Percentiles rank a stretch among this genome's conserved stretches.
phyloP scores from a whole-genome alignment of 2,797 vertebrate species.

The Neosilurus mollespiculum region DNA sequence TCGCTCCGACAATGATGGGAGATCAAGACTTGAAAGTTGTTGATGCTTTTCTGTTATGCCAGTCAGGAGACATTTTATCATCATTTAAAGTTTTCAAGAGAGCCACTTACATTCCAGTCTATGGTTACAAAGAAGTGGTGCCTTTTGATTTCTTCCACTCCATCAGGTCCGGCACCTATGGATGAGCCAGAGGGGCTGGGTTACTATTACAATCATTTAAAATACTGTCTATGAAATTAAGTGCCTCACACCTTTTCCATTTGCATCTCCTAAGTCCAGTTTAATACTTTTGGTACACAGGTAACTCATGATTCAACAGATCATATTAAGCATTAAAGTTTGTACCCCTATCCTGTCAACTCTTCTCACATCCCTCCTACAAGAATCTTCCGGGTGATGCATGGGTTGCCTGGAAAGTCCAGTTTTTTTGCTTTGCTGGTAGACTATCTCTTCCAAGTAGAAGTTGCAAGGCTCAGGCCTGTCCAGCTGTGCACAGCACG shows the following conservation, averaged over 20 bases:
- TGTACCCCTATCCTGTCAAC: not conserved
- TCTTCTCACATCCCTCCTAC: not conserved
- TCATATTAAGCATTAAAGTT: not conserved
- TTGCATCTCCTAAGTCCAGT: not conserved
- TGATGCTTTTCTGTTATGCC: not conserved
- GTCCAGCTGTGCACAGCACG: slow-evolving; percentile 35
- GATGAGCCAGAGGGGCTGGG: slow-evolving; percentile 42
- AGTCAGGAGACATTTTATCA: not conserved
- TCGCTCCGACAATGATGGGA: not conserved
- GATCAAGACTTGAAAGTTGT: not conserved
- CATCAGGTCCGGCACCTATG: slow-evolving; percentile 79
- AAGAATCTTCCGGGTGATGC: not conserved
- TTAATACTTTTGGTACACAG: not conserved
- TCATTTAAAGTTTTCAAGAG: not conserved
- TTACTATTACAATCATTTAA: not conserved
- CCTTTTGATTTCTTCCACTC: slow-evolving; percentile 81
- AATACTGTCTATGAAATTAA: not conserved
- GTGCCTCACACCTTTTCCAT: not conserved
- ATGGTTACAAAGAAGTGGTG: slow-evolving; percentile 79
- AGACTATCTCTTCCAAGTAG: not conserved
- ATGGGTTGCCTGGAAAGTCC: not conserved
- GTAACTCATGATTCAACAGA: not conserved
- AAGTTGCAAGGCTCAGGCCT: slow-evolving; percentile 6
- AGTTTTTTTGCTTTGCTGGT: not conserved
- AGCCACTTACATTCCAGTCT: slow-evolving; percentile 79